phyloP scores from a whole-genome alignment of 2,888 invertebrate species.

The Apodemia zela region DNA sequence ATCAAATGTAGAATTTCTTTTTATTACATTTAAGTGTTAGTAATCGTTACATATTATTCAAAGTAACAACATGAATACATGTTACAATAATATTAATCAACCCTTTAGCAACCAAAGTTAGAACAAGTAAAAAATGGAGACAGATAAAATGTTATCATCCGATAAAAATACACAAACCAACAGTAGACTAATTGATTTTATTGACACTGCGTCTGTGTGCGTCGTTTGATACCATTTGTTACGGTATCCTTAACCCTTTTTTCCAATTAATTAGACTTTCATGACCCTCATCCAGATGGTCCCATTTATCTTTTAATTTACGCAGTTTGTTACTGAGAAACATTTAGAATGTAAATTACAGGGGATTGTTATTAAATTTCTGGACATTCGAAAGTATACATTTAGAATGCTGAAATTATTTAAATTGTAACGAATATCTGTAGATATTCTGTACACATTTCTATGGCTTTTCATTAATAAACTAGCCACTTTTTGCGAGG shows the following conservation, averaged over 20 bases:
- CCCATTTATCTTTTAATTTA: slow-evolving; percentile 24
- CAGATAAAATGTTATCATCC: not conserved
- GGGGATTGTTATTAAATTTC: slow-evolving; percentile 7
- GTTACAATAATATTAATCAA: not conserved
- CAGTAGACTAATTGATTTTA: slow-evolving; percentile 26
- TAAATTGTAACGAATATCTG: not conserved
- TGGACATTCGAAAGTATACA: not conserved
- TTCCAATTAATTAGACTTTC: slow-evolving; percentile 30
- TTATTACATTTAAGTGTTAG: no score
- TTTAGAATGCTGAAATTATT: not conserved
- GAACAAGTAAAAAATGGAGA: not conserved
- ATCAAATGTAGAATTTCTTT: no score
- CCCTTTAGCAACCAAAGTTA: not conserved
- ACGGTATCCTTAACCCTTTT: slow-evolving; percentile 23
- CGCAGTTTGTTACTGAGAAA: slow-evolving; percentile 14
- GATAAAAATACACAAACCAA: slow-evolving; percentile 2
- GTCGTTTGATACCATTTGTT: slow-evolving; percentile 24
- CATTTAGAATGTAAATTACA: slow-evolving; percentile 16
- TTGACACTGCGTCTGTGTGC: slow-evolving; percentile 21
- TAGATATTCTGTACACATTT: not conserved
- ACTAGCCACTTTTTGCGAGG: no score
- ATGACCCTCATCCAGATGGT: slow-evolving; percentile 22
- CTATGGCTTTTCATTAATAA: not conserved
- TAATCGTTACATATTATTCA: no score
- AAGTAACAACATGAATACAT: not conserved